These are phyloP conservation scores for Chloroclystis v-ata DNA, from an alignment of 2,888 invertebrate species.

Conservation along the genomic window DNA sequence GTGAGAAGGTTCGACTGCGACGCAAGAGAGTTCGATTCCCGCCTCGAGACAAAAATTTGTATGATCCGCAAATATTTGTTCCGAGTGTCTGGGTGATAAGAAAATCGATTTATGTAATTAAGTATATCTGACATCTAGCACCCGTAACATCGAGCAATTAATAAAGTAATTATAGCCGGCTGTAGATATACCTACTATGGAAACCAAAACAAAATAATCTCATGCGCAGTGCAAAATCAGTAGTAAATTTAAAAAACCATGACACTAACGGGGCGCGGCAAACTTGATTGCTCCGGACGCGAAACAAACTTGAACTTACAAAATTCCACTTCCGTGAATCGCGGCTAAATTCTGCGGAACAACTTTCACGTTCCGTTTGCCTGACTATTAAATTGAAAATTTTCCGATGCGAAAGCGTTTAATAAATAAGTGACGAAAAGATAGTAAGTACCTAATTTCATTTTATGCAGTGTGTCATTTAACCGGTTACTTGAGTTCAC, in stretches of 20 bases:
- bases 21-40: no score
- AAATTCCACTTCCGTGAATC: slow-evolving; percentile 30
- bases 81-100: no score
- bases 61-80: no score
- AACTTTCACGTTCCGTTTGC: slow-evolving; percentile 38
- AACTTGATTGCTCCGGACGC: slow-evolving; percentile 19
- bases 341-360: slow-evolving; percentile 36
- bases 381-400: slow-evolving; percentile 30
- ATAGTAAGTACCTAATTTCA: not conserved
- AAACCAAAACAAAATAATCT: no score
- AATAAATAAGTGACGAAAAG: slow-evolving; percentile 11
- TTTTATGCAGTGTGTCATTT: not conserved
- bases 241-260: slow-evolving; percentile 7
- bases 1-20: no score
- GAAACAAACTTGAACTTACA: slow-evolving; percentile 19
- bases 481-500: not conserved
- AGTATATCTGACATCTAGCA: no score
- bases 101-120: no score
- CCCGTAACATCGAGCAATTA: no score
- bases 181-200: no score
- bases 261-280: slow-evolving; percentile 11
- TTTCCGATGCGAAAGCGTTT: slow-evolving; percentile 29
- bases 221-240: no score
- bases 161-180: no score
- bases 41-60: no score